Percentiles rank a stretch among this genome's conserved stretches.
Conservation (phyloP, 2,888 invertebrate genomes). For the Papilio demoleus region DNA sequence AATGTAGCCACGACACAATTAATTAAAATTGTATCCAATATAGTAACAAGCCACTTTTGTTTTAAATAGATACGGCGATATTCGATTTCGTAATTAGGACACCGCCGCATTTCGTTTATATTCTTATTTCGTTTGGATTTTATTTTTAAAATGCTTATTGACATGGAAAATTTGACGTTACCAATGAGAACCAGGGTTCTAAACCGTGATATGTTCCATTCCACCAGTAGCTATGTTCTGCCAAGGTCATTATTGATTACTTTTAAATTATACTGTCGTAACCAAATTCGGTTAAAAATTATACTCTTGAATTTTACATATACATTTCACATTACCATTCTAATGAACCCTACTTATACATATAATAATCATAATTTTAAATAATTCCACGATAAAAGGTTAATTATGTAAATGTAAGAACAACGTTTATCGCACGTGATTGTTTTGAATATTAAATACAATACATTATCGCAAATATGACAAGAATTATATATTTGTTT, state of each 20-base stretch:
- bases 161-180: neutral
- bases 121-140: slow-evolving; percentile 23
- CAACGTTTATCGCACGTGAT: neutral
- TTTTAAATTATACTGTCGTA: too few species aligned
- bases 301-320: neutral
- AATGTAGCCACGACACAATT: too few species aligned
- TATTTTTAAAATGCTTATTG: slow-evolving; percentile 13
- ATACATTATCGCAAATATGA: neutral
- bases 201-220: neutral
- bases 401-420: neutral
- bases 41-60: neutral
- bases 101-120: slow-evolving; percentile 20
- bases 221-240: too few species aligned
- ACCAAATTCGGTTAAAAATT: neutral
- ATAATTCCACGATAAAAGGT: neutral
- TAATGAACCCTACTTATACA: neutral
- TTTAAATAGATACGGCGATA: slow-evolving; percentile 20
- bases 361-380: neutral
- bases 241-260: too few species aligned
- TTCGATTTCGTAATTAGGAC: slow-evolving; percentile 30
- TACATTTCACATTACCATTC: neutral
- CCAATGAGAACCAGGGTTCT: neutral
- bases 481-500: neutral
- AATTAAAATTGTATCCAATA: neutral
- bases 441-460: neutral